Conservation (phyloP, 2,797 vertebrate species). For the Sciurus carolinensis region DNA sequence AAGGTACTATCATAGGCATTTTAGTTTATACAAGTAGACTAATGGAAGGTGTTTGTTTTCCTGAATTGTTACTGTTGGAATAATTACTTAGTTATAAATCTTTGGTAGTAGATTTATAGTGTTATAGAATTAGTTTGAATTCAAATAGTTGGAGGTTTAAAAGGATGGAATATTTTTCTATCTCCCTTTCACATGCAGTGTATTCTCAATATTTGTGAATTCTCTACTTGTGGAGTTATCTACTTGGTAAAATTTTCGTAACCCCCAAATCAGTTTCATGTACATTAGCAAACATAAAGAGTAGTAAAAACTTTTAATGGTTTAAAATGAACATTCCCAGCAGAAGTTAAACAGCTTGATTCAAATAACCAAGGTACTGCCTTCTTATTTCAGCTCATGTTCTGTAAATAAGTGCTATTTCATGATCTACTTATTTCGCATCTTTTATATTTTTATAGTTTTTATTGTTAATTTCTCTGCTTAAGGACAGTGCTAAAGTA, state of each 20-base stretch:
- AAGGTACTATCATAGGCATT: not conserved
- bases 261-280: not conserved
- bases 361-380: no score
- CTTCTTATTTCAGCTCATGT: not conserved
- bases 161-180: not conserved
- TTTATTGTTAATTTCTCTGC: not conserved
- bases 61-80: not conserved
- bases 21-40: not conserved
- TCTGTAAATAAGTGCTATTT: not conserved
- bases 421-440: not conserved
- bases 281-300: not conserved
- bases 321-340: not conserved
- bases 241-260: not conserved
- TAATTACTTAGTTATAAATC: not conserved
- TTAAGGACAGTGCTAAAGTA: not conserved
- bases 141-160: not conserved
- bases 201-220: not conserved
- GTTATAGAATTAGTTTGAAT: not conserved
- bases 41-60: not conserved
- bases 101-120: not conserved
- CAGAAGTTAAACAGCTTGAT: not conserved
- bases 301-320: not conserved
- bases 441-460: not conserved
- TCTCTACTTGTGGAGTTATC: not conserved
- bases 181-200: not conserved